A percentile compares a stretch with the other conserved stretches of the same genome.
Evolutionary conservation across 2,797 vertebrate genomes (phyloP).

Genomic region (Sebastes oblongus): DNA sequence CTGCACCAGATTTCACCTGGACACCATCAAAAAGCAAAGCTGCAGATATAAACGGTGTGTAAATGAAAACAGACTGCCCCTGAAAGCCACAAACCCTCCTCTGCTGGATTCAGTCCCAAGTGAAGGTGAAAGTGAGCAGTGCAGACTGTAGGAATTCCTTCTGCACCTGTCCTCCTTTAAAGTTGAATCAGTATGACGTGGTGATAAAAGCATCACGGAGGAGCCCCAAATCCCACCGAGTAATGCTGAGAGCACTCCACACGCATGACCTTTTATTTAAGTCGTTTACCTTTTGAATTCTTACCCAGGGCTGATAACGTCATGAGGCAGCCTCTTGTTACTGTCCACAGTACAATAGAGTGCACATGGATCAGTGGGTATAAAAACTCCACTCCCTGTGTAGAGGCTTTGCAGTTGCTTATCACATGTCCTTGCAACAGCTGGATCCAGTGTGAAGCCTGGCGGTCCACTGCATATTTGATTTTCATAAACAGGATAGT

Average conservation of each 20-base stretch:
- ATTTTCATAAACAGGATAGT: background rate
- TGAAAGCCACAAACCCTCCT: constrained; percentile 12
- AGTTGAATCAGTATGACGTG: constrained; percentile 24
- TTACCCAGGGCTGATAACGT: background rate
- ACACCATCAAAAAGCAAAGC: constrained; percentile 18
- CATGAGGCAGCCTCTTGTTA: background rate
- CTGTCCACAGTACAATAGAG: background rate
- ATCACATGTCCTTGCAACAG: background rate
- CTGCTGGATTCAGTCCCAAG: constrained; percentile 2
- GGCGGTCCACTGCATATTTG: background rate
- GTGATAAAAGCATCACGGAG: constrained; percentile 31
- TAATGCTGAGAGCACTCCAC: constrained; percentile 28
- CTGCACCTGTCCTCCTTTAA: constrained; percentile 56
- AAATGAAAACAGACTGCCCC: constrained; percentile 51
- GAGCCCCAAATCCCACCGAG: constrained; percentile 38
- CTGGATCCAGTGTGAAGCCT: constrained; percentile 8
- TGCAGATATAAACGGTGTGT: constrained; percentile 1
- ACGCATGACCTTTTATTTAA: constrained; percentile 16
- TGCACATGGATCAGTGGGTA: background rate
- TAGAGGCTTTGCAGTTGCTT: background rate
- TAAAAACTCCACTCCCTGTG: background rate
- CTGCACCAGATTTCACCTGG: constrained; percentile 28
- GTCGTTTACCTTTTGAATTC: constrained; percentile 9
- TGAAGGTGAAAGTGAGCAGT: constrained; percentile 26
- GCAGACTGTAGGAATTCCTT: constrained; percentile 48